These are phyloP conservation scores for Drosophila albomicans DNA, from an alignment of 1,140 invertebrate species.

Conservation along the genomic window DNA sequence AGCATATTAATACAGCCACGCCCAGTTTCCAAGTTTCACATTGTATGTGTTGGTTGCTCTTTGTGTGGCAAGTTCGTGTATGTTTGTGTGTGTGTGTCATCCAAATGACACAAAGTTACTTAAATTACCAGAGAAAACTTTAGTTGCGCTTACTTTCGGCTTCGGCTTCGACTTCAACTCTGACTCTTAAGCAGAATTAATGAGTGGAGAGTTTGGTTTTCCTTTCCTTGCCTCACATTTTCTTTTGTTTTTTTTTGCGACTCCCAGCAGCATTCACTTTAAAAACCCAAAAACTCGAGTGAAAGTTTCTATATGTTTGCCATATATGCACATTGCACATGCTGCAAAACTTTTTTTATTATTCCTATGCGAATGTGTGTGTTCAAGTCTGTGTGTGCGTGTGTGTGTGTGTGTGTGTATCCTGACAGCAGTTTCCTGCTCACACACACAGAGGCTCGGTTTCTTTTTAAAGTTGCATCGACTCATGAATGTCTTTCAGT, in stretches of 20 bases:
- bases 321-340: conserved; percentile 31
- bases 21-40: conserved; percentile 42
- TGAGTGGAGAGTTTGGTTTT: conserved; percentile 51
- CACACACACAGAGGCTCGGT: background rate
- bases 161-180: background rate
- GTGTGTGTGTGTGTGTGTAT: conserved; percentile 8
- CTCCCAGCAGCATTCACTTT: conserved; percentile 32
- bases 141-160: conserved; percentile 54
- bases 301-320: conserved; percentile 39
- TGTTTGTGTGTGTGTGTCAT: conserved; percentile 18
- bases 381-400: background rate
- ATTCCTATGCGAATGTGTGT: background rate
- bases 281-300: conserved; percentile 15
- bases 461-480: conserved; percentile 9
- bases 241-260: conserved; percentile 29
- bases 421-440: conserved; percentile 2
- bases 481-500: conserved; percentile 38
- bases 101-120: conserved; percentile 77
- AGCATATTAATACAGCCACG: conserved; percentile 71
- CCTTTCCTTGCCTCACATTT: conserved; percentile 11
- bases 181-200: conserved; percentile 75
- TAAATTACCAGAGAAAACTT: conserved; percentile 73
- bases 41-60: conserved; percentile 26
- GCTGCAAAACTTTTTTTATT: conserved; percentile 15
- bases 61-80: conserved; percentile 35